phyloP scores from a whole-genome alignment of 1,140 invertebrate species.

The Antheraea mylitta region DNA sequence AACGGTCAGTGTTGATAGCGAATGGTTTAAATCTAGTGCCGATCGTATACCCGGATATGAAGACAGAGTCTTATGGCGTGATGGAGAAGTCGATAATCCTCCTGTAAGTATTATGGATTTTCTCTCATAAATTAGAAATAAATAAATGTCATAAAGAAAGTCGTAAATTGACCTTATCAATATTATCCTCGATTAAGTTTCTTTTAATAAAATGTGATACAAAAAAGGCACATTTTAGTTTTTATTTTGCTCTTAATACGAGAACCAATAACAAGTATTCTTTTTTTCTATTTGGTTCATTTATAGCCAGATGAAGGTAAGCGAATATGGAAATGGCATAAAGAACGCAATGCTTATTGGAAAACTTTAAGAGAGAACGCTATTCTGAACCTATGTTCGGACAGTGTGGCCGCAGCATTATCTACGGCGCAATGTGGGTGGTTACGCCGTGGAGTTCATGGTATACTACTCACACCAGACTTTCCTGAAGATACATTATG shows the following conservation, averaged over 20 bases:
- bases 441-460: slow-evolving; percentile 49
- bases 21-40: slow-evolving; percentile 83
- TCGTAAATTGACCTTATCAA: too few species aligned
- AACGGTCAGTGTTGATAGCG: slow-evolving; percentile 85
- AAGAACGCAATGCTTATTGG: slow-evolving; percentile 43
- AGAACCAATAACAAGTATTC: too few species aligned
- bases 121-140: background rate
- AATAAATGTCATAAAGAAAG: too few species aligned
- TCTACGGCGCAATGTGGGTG: slow-evolving; percentile 53
- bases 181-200: too few species aligned
- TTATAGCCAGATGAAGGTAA: background rate
- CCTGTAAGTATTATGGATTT: slow-evolving; percentile 31
- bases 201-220: too few species aligned
- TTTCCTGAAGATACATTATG: slow-evolving; percentile 39
- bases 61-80: slow-evolving; percentile 87
- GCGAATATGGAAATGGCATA: slow-evolving; percentile 49
- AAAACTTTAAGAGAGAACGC: slow-evolving; percentile 41
- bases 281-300: background rate
- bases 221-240: too few species aligned
- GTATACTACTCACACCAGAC: slow-evolving; percentile 53
- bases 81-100: slow-evolving; percentile 49
- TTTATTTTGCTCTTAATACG: too few species aligned
- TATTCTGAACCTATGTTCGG: slow-evolving; percentile 57
- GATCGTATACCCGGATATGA: slow-evolving; percentile 72
- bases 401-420: slow-evolving; percentile 37